These are phyloP conservation scores for Microplitis deprimator DNA, from an alignment of 2,888 invertebrate species.

Conservation along the genomic window DNA sequence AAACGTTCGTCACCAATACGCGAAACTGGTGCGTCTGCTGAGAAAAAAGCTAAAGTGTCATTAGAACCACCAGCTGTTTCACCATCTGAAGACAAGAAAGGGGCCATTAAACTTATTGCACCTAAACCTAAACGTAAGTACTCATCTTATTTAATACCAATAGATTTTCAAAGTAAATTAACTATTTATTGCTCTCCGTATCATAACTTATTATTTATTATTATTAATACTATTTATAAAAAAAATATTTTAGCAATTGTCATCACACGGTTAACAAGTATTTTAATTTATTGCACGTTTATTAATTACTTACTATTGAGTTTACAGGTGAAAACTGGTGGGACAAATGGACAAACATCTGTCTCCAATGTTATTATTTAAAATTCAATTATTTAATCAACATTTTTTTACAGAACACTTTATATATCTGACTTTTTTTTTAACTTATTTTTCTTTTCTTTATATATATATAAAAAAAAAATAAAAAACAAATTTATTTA, in stretches of 20 bases:
- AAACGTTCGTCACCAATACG: constrained; percentile 71
- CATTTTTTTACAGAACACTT: constrained; percentile 11
- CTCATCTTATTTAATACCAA: constrained; percentile 52
- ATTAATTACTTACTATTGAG: constrained; percentile 64
- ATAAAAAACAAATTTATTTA: not conserved
- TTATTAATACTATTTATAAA: constrained; percentile 29
- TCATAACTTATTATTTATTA: constrained; percentile 10
- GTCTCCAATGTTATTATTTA: constrained; percentile 16
- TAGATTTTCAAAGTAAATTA: constrained; percentile 5
- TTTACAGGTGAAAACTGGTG: constrained; percentile 63
- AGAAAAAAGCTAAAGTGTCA: constrained; percentile 82
- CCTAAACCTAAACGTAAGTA: constrained; percentile 94
- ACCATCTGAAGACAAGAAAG: constrained; percentile 78
- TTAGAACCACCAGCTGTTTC: constrained; percentile 61
- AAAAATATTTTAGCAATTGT: constrained; percentile 27
- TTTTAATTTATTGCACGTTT: constrained; percentile 17
- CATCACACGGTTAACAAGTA: constrained; percentile 19
- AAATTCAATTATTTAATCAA: constrained; percentile 3
- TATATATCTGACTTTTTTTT: not conserved
- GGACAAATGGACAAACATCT: constrained; percentile 28
- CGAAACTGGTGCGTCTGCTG: constrained; percentile 74
- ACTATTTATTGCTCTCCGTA: constrained; percentile 33
- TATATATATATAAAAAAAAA: not conserved
- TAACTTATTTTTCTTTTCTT: not conserved
- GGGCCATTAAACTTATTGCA: constrained; percentile 88